Conservation (phyloP, 2,888 invertebrate genomes). For the Prosapia bicincta region DNA sequence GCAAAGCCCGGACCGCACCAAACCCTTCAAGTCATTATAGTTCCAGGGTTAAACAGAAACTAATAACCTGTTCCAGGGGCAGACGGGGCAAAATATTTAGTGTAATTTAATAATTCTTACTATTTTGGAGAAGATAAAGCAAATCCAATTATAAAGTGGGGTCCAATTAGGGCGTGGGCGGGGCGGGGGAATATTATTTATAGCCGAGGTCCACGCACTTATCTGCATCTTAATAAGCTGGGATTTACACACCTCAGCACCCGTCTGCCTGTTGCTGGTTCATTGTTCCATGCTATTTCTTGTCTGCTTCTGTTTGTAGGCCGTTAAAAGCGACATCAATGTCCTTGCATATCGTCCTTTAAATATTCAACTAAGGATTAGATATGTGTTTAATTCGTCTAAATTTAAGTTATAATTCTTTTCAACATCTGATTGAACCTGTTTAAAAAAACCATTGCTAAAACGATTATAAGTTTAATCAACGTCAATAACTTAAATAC, state of each 20-base stretch:
- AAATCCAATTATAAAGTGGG: background rate
- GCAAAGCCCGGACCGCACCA: background rate
- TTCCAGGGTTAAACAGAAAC: background rate
- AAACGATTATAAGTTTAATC: no score
- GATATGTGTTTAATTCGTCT: no score
- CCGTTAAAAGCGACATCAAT: no score
- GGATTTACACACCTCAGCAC: background rate
- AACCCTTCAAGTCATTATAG: background rate
- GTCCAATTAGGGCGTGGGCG: background rate
- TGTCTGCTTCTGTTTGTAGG: background rate
- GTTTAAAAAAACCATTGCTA: no score
- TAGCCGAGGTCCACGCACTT: background rate
- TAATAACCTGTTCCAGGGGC: background rate
- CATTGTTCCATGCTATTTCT: background rate
- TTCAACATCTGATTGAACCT: no score
- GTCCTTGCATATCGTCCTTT: no score
- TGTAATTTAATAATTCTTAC: background rate
- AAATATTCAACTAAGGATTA: no score
- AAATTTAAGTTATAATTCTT: no score
- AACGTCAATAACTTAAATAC: no score
- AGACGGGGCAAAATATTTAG: background rate
- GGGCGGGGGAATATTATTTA: background rate
- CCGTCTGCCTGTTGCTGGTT: background rate
- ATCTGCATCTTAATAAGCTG: background rate
- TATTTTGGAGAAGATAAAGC: background rate